Evolutionary conservation across 2,888 invertebrate genomes (phyloP), one percentile per base, ranked within the genome.

Genomic region (Caenorhabditis plicata): DNA sequence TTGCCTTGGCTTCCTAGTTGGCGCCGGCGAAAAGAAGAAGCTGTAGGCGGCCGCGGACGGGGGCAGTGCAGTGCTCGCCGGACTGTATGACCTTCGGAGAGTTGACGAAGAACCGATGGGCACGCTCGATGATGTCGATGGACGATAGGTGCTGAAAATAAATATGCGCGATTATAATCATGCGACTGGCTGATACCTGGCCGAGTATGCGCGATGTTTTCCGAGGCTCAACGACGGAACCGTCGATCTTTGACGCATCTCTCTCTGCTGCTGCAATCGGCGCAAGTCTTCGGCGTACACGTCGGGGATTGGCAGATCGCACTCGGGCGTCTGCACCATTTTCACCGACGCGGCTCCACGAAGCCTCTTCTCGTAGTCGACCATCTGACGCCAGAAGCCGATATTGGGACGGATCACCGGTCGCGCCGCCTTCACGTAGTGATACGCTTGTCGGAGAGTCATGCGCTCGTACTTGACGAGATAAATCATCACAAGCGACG

Each of bases 341-440:
- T 60, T 60, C 22, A 60, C 46, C 4, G 54, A 68, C 43, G 54
- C 43, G 27, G 29, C 47, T 56, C 73, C 74, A 27, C 74, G 60
- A 31, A 78, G 44, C 9, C 73, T 64, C 19, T 68, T 62, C 82
- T 93, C 92, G 77, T 87, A 93, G 63, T 89, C 88, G 36, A 92
- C 89, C 58, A 93, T 85, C 82, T 93, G 92, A 62, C 88, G 87
- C 85, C 92, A 92, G 84, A 93, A 93, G 2, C 91, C 91, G 33
- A 88, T 87, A 83, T 93, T 93, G 2, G 92, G 93, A 73, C 89
- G 87, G 58, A 92, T 88, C 82, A 90, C 88, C 9, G 90, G 88
- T 82, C 90, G 85, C 74, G 87, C 84, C 42, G 86, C 73, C 81
- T 90, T 69, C 8, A 73, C 73, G 46, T 73, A 68, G 43, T 64